Evolutionary conservation across 2,888 invertebrate genomes (phyloP).

Genomic region (Dicyrtoma fusca): DNA sequence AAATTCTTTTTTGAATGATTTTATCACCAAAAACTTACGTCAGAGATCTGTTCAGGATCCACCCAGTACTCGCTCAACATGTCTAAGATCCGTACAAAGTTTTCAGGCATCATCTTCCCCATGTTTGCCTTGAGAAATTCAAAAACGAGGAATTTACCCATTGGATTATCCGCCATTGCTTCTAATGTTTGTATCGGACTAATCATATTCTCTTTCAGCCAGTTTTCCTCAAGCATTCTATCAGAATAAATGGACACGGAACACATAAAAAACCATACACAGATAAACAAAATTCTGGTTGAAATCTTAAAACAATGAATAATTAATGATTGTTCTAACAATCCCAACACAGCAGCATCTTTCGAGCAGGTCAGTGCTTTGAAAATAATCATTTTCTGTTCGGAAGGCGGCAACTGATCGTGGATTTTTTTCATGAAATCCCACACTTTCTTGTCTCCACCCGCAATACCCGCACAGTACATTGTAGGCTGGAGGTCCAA

Average conservation of each 20-base stretch:
- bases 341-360: background rate
- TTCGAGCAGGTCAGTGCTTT: slow-evolving; percentile 11
- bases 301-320: background rate
- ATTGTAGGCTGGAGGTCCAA: slow-evolving; percentile 13
- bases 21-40: no score
- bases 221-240: slow-evolving; percentile 1
- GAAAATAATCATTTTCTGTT: slow-evolving; percentile 14
- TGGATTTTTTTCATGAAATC: slow-evolving; percentile 19
- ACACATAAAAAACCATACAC: no score
- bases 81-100: slow-evolving; percentile 8
- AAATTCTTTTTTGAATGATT: no score
- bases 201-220: background rate
- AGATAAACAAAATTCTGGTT: no score
- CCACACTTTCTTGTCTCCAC: slow-evolving; percentile 7
- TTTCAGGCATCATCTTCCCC: background rate
- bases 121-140: slow-evolving; percentile 6
- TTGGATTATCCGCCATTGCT: slow-evolving; percentile 13
- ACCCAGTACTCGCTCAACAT: slow-evolving; percentile 14
- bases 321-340: background rate
- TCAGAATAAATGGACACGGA: no score
- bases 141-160: slow-evolving; percentile 5
- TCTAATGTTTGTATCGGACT: background rate
- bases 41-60: slow-evolving; percentile 18
- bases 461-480: slow-evolving; percentile 11
- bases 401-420: slow-evolving; percentile 12